A percentile compares a stretch with the other conserved stretches of the same genome.
These are phyloP conservation scores for Lophura nycthemera DNA, from an alignment of 2,113 vertebrate genomes.

Conservation along the genomic window DNA sequence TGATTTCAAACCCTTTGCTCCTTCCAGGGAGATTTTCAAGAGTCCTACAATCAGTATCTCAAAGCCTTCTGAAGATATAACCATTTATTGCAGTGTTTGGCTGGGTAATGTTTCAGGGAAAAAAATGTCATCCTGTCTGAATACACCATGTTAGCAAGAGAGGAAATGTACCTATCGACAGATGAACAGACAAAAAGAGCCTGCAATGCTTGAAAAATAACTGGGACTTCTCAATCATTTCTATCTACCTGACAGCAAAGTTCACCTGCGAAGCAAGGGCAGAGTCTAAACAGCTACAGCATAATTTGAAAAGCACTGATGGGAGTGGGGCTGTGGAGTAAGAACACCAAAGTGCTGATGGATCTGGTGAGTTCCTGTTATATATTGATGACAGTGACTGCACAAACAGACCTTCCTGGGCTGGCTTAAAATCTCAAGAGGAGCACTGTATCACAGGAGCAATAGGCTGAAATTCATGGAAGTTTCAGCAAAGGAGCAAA, in stretches of 20 bases:
- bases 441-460: neutral
- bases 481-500: slow-evolving; percentile 4
- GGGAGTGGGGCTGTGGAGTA: neutral
- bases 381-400: neutral
- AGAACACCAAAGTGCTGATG: slow-evolving; percentile 19
- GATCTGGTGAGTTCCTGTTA: slow-evolving; percentile 24
- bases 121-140: slow-evolving; percentile 51
- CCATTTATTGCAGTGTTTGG: slow-evolving; percentile 47
- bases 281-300: slow-evolving; percentile 33
- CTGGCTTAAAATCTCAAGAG: slow-evolving; percentile 9
- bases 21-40: slow-evolving; percentile 54
- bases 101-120: slow-evolving; percentile 44
- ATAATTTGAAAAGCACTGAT: slow-evolving; percentile 53
- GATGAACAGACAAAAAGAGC: slow-evolving; percentile 35
- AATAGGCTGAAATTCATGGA: neutral
- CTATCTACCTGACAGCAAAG: slow-evolving; percentile 31
- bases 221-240: slow-evolving; percentile 34
- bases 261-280: slow-evolving; percentile 23
- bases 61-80: slow-evolving; percentile 34
- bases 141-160: slow-evolving; percentile 41
- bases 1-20: slow-evolving; percentile 55
- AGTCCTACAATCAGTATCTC: slow-evolving; percentile 59
- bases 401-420: neutral
- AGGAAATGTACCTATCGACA: slow-evolving; percentile 21
- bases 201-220: slow-evolving; percentile 2